Conservation (phyloP, 2,113 vertebrate species). For the Ceratotherium simum region DNA sequence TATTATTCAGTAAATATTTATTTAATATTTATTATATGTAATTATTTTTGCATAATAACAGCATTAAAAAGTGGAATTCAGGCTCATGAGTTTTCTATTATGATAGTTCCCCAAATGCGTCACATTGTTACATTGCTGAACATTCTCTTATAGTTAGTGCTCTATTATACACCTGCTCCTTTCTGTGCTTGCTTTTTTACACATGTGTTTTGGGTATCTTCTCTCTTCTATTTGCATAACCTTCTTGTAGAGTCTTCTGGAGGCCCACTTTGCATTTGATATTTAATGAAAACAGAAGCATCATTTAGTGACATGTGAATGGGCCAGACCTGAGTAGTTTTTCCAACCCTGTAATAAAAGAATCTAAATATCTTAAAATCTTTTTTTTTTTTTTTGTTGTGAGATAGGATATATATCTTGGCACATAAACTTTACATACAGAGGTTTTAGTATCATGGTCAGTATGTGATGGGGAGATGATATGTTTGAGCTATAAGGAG, state of each 20-base stretch:
- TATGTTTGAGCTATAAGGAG: neutral
- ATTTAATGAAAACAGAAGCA: constrained; percentile 30
- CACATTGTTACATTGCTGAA: neutral
- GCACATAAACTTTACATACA: neutral
- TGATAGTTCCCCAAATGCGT: neutral
- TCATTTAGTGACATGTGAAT: constrained; percentile 1
- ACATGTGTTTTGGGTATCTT: neutral
- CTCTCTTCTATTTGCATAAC: neutral
- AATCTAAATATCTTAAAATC: constrained; percentile 17
- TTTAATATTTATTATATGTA: neutral
- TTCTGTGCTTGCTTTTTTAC: neutral
- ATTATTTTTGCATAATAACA: constrained; percentile 50
- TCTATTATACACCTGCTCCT: neutral
- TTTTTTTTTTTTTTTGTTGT: neutral
- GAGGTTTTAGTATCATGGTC: neutral
- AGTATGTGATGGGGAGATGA: neutral
- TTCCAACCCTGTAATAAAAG: neutral
- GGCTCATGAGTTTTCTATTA: neutral
- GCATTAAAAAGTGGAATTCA: neutral
- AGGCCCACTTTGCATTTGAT: constrained; percentile 3
- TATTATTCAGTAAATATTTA: constrained; percentile 1
- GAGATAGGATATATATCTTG: neutral
- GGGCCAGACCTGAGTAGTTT: constrained; percentile 6
- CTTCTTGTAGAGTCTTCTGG: neutral
- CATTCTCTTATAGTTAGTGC: neutral